phyloP scores from a whole-genome alignment of 2,113 vertebrate genomes.

The Phrynosoma blainvillii region DNA sequence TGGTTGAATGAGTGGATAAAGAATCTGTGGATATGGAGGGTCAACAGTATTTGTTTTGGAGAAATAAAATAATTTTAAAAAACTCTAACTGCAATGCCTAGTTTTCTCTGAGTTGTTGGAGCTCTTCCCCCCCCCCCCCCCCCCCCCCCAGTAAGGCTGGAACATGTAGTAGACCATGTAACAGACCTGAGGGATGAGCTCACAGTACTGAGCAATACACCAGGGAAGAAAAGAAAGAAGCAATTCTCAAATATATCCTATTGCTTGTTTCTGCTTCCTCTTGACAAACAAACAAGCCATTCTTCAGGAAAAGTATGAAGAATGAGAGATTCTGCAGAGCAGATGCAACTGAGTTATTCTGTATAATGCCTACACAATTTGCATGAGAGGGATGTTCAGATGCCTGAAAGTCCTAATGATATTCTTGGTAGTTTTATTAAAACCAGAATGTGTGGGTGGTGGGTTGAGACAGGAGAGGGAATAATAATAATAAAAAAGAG shows the following conservation, averaged over 20 bases:
- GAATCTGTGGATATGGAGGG: too few relatives aligned
- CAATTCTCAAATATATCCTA: background rate
- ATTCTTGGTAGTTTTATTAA: background rate
- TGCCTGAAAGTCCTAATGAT: background rate
- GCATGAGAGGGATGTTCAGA: constrained; percentile 16
- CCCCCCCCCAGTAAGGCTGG: background rate
- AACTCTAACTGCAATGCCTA: too few relatives aligned
- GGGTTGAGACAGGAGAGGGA: background rate
- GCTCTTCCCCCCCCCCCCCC: constrained; percentile 1
- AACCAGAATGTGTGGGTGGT: constrained; percentile 1
- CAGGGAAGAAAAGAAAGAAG: constrained; percentile 28
- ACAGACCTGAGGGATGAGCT: constrained; percentile 3
- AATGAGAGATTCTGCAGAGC: background rate
- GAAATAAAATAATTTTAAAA: too few relatives aligned
- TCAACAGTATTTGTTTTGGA: too few relatives aligned
- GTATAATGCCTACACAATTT: constrained; percentile 16
- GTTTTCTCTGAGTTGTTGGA: background rate
- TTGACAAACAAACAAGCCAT: background rate
- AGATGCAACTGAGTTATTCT: background rate
- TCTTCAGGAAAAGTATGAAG: background rate
- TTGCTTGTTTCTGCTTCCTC: constrained; percentile 8
- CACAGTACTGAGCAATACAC: constrained; percentile 18
- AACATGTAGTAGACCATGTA: background rate
- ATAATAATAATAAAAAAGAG: background rate
- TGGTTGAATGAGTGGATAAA: too few relatives aligned